Evolutionary conservation across 2,113 vertebrate genomes (phyloP).

Genomic region (Pachyramphus minor): DNA sequence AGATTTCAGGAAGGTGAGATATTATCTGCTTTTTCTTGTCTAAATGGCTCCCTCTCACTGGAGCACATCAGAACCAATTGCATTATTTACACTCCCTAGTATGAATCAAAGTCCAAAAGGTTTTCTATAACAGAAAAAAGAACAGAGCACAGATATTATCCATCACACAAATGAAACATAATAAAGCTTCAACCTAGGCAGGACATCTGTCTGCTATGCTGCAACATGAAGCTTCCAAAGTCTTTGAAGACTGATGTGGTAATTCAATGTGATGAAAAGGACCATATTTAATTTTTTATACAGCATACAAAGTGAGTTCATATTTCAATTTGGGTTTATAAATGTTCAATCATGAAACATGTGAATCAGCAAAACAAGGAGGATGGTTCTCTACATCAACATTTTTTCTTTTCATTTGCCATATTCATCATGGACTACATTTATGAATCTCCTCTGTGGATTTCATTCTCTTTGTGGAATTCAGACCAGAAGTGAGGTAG

Average conservation of each 20-base stretch:
- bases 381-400: not conserved
- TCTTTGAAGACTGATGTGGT: constrained; percentile 37
- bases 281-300: not conserved
- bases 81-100: constrained; percentile 24
- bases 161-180: constrained; percentile 29
- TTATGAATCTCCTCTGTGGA: not conserved
- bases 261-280: constrained; percentile 22
- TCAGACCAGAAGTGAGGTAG: not conserved
- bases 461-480: not conserved
- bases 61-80: not conserved
- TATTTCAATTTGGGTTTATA: constrained; percentile 39
- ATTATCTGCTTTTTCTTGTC: not conserved
- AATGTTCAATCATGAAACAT: constrained; percentile 14
- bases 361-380: constrained; percentile 25
- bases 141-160: not conserved
- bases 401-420: not conserved
- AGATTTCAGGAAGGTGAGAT: not conserved
- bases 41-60: not conserved
- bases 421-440: not conserved
- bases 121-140: constrained; percentile 29
- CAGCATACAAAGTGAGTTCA: not conserved
- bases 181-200: constrained; percentile 18
- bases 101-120: constrained; percentile 9
- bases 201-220: constrained; percentile 23
- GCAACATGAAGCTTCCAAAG: not conserved